phyloP scores from a whole-genome alignment of 2,888 invertebrate species.

The Phymatocera aterrima region DNA sequence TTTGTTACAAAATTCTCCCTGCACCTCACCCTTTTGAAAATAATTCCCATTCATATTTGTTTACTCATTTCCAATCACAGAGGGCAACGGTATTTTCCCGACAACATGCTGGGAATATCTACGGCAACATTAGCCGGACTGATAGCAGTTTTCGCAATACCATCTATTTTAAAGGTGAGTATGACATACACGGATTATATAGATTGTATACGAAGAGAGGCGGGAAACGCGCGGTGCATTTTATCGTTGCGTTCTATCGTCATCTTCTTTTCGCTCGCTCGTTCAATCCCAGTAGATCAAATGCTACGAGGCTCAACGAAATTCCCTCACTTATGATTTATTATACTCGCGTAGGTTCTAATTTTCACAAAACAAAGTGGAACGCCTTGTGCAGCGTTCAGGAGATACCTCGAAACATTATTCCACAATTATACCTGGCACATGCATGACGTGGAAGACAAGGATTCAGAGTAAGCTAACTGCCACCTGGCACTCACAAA shows the following conservation, averaged over 20 bases:
- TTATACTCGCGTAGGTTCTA: conserved; percentile 71
- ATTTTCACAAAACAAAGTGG: conserved; percentile 82
- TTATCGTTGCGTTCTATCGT: not conserved
- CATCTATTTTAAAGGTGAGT: conserved; percentile 81
- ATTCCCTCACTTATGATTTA: not conserved
- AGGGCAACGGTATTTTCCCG: conserved; percentile 83
- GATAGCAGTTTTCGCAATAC: conserved; percentile 83
- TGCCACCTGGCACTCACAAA: not conserved
- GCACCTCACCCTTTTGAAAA: too few relatives aligned
- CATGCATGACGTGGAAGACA: conserved; percentile 75
- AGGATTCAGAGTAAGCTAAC: conserved; percentile 58
- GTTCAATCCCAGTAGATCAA: too few relatives aligned
- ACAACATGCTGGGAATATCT: conserved; percentile 81
- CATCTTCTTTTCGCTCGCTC: too few relatives aligned
- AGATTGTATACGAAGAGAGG: too few relatives aligned
- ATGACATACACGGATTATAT: too few relatives aligned
- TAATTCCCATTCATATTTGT: too few relatives aligned
- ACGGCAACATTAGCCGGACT: conserved; percentile 84
- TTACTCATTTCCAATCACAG: conserved; percentile 67
- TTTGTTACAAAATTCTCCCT: too few relatives aligned
- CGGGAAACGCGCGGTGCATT: not conserved
- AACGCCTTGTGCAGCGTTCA: conserved; percentile 80
- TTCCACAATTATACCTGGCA: conserved; percentile 86
- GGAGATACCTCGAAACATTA: conserved; percentile 87
- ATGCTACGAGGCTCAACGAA: too few relatives aligned